Evolutionary conservation across 2,113 vertebrate species (phyloP).

Genomic region (Actenoides lindsayi): DNA sequence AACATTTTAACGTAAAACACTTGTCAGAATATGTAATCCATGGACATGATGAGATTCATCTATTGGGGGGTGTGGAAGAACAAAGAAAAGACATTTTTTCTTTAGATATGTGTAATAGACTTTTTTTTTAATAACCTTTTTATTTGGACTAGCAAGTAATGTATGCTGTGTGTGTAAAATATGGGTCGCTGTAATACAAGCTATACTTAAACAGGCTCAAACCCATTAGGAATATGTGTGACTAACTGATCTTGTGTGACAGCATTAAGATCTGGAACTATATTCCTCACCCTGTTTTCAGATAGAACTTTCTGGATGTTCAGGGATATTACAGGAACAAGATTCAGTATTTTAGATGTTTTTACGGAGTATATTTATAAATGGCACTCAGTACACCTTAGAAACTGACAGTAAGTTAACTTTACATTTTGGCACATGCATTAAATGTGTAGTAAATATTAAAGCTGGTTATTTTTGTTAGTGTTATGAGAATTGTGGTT

Average conservation of each 20-base stretch:
- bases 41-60: constrained; percentile 55
- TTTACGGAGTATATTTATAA: constrained; percentile 49
- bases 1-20: constrained; percentile 63
- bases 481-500: constrained; percentile 1
- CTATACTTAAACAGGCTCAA: constrained; percentile 55
- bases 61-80: constrained; percentile 20
- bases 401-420: not conserved
- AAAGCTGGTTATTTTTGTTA: constrained; percentile 52
- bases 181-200: constrained; percentile 67
- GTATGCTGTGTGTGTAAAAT: constrained; percentile 68
- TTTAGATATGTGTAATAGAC: constrained; percentile 37
- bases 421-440: constrained; percentile 35
- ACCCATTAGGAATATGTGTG: constrained; percentile 48
- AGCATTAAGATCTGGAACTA: constrained; percentile 63
- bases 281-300: constrained; percentile 63
- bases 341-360: constrained; percentile 30
- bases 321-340: constrained; percentile 50
- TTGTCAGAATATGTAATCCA: constrained; percentile 63
- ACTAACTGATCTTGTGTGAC: constrained; percentile 52
- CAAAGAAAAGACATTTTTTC: constrained; percentile 58
- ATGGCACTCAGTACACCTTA: not conserved
- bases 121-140: constrained; percentile 3
- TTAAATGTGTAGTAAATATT: not conserved
- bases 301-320: constrained; percentile 47
- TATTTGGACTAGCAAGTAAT: constrained; percentile 51